Base-by-base conservation (phyloP, 2,888 invertebrate genomes). In the Liopterus haemorrhoidalis region DNA sequence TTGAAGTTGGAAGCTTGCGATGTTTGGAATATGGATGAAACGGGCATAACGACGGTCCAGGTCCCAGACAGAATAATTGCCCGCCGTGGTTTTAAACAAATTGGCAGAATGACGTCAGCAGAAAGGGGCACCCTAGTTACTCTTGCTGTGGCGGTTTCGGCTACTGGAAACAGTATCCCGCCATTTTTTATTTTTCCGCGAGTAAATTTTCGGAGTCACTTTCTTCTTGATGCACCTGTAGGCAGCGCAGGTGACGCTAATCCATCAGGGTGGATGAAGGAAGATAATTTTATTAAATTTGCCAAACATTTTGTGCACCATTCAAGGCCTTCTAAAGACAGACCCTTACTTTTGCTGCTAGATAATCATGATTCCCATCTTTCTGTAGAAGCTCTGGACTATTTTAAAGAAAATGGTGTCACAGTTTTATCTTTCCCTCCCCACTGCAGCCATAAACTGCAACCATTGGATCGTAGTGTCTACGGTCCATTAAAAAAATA, bases 171-270 rank as follows among this genome's bases (percentile, higher is more conserved):
- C 42, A 33, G 20, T 3, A 49, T 61, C 42, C 61, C 61, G 11
- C 61, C 61, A 9, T 49, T 57, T 22, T 57, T 62, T 18, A 43
- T 62, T 21, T 62, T 60, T 49, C 59, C 63, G 4, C 48, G 57
- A 12, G 46, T 51, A 12, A 38, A 49, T 15, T 58, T 44, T 38
- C 28, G 49, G 12, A 52, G 52, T 22, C 48, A 50, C 33, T 50
- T 55, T 22, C 12, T 56, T 11, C 24, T 33, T n/a, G 41, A 50
- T 42, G 54, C 48, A 11, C 53, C 49, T 11, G 16, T 32, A 22
- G 57, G 57, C 21, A 45, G 41, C 11, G 35, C 31, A 19, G 56
- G 54, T 15, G 46, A 36, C 37, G 54, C 49, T 12, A 54, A 54
- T 54, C 35, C 43, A 12, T 54, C 53, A 18, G 57, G 58, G 5